Base-by-base conservation (phyloP, 2,113 vertebrate genomes). In the Oxygymnocypris stewartii region DNA sequence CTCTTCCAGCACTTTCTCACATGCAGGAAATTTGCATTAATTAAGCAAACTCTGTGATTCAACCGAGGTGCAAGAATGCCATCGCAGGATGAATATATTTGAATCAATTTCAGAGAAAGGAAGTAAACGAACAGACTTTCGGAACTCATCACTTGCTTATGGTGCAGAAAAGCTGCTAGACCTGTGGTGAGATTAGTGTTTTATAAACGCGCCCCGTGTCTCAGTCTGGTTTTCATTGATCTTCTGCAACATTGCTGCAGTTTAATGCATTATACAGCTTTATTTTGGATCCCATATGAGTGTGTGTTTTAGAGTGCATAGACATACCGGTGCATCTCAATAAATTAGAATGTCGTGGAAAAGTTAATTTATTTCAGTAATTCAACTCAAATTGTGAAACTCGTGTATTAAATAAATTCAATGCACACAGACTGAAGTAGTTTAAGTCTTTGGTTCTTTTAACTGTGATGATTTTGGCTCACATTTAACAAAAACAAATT, bases 21-120 rank as follows among this genome's bases (percentile, higher is more conserved):
- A 92, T 91, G 86, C 84, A n/a, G 84, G 47, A 92, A 90, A 95
- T 94, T 92, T 94, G 91, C 93, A 94, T 95, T 93, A 93, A 94
- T 95, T 94, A 94, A 90, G 90, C 90, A 90, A 89, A 88, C 92
- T 91, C 87, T 89, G 89, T 90, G 89, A 87, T 85, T 86, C 85
- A 86, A 44, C 57, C 23, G 74, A 93, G 90, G 51, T 86, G 87
- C 89, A 85, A 80, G 88, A 89, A 90, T 88, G 87, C 78, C 86
- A 92, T 91, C 91, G 90, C 91, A 85, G 89, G 92, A 91, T 85
- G 89, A 94, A 91, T 93, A 88, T 86, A 88, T 93, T 90, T 89
- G 67, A 88, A 88, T 79, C 71, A 82, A 86, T 87, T 90, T 87
- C 67, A 87, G 87, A 90, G 90, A 86, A 47, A 88, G 79, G 84